Evolutionary conservation across 2,888 invertebrate species (phyloP).

Genomic region (Callyntrura guangdongensis): DNA sequence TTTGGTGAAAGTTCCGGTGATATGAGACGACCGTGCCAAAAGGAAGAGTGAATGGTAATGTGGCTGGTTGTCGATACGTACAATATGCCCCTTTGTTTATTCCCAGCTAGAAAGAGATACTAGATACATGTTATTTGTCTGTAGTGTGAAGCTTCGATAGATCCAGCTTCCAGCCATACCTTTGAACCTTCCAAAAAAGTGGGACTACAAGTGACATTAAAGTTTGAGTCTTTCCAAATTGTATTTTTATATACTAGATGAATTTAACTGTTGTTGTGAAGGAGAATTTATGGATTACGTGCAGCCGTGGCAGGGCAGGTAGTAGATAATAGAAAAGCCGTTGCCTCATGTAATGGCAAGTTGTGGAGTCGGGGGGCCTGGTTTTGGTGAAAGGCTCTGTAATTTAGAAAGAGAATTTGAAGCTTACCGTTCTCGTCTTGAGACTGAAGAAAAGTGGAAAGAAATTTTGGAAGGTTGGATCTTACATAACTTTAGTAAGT

Average conservation of each 20-base stretch:
- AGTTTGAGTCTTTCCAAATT: neutral
- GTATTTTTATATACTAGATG: neutral
- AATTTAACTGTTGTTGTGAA: neutral
- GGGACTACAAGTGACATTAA: neutral
- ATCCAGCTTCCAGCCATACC: too few species aligned
- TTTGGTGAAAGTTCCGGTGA: slow-evolving; percentile 47
- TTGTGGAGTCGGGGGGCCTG: slow-evolving; percentile 71
- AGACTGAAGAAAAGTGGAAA: slow-evolving; percentile 71
- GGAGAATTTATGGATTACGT: neutral
- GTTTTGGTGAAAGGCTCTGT: slow-evolving; percentile 74
- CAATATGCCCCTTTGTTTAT: slow-evolving; percentile 53
- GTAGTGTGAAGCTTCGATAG: neutral
- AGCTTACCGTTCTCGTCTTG: slow-evolving; percentile 53
- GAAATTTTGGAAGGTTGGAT: slow-evolving; percentile 72
- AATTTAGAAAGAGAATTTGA: slow-evolving; percentile 69
- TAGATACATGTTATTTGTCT: neutral
- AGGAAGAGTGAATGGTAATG: slow-evolving; percentile 23
- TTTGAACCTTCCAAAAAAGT: too few species aligned
- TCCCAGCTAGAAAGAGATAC: neutral
- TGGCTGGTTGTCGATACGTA: neutral
- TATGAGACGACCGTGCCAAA: slow-evolving; percentile 16
- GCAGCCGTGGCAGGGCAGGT: neutral
- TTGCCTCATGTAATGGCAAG: slow-evolving; percentile 72
- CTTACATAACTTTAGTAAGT: slow-evolving; percentile 74
- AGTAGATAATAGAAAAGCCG: neutral